Evolutionary conservation across 2,797 vertebrate genomes (phyloP), one percentile per base, ranked within the genome.

Genomic region (Enteromius radiatus): DNA sequence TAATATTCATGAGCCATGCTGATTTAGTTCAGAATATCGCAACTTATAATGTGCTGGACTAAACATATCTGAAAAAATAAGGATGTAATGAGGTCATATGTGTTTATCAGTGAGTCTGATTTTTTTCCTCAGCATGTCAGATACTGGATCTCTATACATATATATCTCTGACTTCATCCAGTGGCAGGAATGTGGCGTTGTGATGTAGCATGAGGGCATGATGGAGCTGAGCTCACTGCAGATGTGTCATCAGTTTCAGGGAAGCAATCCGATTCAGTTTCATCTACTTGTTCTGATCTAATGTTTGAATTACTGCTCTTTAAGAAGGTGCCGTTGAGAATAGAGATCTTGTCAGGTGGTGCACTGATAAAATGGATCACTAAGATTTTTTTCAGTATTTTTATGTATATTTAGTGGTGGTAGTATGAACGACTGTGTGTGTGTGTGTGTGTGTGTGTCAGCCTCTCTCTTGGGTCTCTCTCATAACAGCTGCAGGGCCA

Each of bases 401-500:
- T 47, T 10, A 17, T 5, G 56, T 31, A 59, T 7, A 31, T 70
- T 56, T 71, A 69, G 15, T 26, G 11, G 15, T 76, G 17, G 11
- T 83, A 64, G 26, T 47, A 19, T 41, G 17, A 6, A 14, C 2
- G n/a, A 23, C n/a, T 17, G 6, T 76, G 71, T 76, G 84, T 83
- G 61, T 75, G 80, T 75, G 61, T 73, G 47, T 67, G 49, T 84
- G 81, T 70, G 1, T 83, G 33, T 76, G 43, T 71, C 56, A 0
- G 31, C 17, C 54, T 73, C 56, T 80, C 84, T 76, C 84, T 45
- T 49, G 68, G 68, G 87, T 83, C 71, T 43, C 14, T 77, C 19
- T 69, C 23, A 63, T 78, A 86, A 79, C 85, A 88, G 84, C 84
- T 87, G 86, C 61, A 65, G 70, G 84, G 78, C 75, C 76, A 82